A percentile compares a stretch with the other conserved stretches of the same genome.
phyloP scores from a whole-genome alignment of 2,888 invertebrate genomes.

The Tinea pellionella region DNA sequence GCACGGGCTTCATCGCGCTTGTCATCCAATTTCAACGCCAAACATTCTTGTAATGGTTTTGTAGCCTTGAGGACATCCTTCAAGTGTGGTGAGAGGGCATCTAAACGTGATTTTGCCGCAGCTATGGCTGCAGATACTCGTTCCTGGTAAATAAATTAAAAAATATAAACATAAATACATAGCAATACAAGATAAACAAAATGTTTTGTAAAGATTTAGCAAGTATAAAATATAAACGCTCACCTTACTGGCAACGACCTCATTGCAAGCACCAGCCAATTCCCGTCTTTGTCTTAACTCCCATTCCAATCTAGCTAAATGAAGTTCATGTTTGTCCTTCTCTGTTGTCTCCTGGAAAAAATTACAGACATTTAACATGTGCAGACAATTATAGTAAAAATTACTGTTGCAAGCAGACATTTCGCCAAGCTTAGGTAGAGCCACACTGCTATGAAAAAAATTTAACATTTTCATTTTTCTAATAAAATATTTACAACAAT shows the following conservation, averaged over 20 bases:
- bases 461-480: not conserved
- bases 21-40: conserved; percentile 84
- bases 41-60: conserved; percentile 88
- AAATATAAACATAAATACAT: not conserved
- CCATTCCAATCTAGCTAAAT: conserved; percentile 90
- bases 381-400: too few species aligned
- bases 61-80: conserved; percentile 74
- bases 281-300: conserved; percentile 90
- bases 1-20: conserved; percentile 81
- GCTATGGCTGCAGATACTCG: conserved; percentile 80
- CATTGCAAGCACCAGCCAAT: conserved; percentile 79
- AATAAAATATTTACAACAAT: conserved; percentile 27
- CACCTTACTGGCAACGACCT: conserved; percentile 75
- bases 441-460: not conserved
- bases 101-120: conserved; percentile 79
- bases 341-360: conserved; percentile 72
- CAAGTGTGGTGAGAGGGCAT: conserved; percentile 85
- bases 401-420: too few species aligned
- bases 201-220: too few species aligned
- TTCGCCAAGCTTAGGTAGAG: too few species aligned
- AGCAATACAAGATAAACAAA: too few species aligned
- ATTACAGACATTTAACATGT: not conserved
- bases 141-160: conserved; percentile 62
- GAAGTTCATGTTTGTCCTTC: conserved; percentile 80
- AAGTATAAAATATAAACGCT: not conserved